Evolutionary conservation across 1,140 invertebrate species (phyloP), one percentile per base, ranked within the genome.

Genomic region (Zaprionus kolodkinae): DNA sequence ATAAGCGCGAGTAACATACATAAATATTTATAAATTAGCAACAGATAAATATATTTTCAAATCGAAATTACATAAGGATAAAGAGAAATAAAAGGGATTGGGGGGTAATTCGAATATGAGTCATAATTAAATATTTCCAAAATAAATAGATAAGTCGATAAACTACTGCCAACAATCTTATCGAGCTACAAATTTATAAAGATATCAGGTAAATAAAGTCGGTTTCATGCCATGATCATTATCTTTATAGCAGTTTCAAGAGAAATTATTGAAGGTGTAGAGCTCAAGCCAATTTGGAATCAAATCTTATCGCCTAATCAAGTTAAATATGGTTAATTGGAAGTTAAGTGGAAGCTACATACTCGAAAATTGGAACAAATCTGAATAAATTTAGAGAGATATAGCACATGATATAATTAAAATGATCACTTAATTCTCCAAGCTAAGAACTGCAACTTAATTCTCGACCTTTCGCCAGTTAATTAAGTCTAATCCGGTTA

Each of bases 21-120:
- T 45, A 59, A 13, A 64, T 40, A 60, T 17, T 40, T 67, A 67
- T 54, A 70, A 68, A 55, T 11, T 11, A 59, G 59, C 74, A 50
- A 85, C 48, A 74, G 48, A 76, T 67, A 55, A 48, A 64, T 65
- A 54, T 63, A 33, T 11, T 27, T 48, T 48, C 45, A 48, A 11
- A n/a, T 25, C 3, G 15, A 50, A 50, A 50, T 50, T 50, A 50
- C 45, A 50, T 50, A 50, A 50, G 17, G 45, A 50, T 12, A 6
- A 50, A 25, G 3, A 48, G 15, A 48, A 48, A 48, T 15, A 10
- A 17, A 17, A 48, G 11, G 17, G 0, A 21, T 21, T 17, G 45
- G 9, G 17, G 45, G n/a, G n/a, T n/a, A n/a, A n/a, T n/a, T n/a
- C n/a, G n/a, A 48, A 6, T 15, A 43, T 43, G n/a, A 43, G 40